phyloP scores from a whole-genome alignment of 2,888 invertebrate genomes.

The Pyrochroa serraticornis region DNA sequence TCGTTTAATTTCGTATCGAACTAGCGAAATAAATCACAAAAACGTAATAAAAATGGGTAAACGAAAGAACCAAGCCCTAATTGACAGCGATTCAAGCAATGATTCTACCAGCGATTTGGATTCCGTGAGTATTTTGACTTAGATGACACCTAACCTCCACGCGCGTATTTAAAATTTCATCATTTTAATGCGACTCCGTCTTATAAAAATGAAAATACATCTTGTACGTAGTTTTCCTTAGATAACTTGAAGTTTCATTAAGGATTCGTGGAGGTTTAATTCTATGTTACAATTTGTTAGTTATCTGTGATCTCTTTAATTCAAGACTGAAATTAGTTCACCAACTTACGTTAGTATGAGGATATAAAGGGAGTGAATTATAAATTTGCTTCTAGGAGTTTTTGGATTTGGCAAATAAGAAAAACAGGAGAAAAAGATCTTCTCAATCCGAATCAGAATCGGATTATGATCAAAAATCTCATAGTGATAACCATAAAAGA shows the following conservation, averaged over 20 bases:
- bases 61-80: conserved; percentile 80
- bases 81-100: conserved; percentile 84
- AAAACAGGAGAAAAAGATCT: conserved; percentile 64
- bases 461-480: conserved; percentile 52
- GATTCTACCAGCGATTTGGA: conserved; percentile 82
- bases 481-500: conserved; percentile 45
- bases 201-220: no score
- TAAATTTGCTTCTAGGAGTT: conserved; percentile 68
- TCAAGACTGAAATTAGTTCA: no score
- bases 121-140: conserved; percentile 67
- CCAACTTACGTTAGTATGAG: no score
- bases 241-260: no score
- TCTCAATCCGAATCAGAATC: conserved; percentile 53
- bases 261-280: no score
- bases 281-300: no score
- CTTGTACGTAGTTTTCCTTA: no score
- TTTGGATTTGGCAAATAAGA: conserved; percentile 80
- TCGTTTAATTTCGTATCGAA: neutral
- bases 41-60: conserved; percentile 70
- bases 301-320: no score
- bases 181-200: no score
- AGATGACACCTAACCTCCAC: conserved; percentile 16
- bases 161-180: conserved; percentile 3
- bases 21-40: neutral
- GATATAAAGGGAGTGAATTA: neutral